Evolutionary conservation across 2,113 vertebrate species (phyloP).

Genomic region (Chauna torquata): DNA sequence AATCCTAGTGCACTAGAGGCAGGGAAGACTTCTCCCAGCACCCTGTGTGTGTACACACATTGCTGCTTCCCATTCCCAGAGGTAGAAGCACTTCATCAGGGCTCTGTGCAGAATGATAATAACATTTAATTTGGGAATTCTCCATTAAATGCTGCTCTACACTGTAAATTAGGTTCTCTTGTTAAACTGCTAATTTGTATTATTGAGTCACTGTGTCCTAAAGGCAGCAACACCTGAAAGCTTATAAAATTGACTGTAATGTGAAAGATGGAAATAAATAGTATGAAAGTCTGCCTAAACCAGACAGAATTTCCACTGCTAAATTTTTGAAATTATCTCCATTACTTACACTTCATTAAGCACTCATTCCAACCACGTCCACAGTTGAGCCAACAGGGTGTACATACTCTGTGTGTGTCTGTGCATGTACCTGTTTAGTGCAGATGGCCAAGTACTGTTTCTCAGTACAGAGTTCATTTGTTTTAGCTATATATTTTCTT

Average conservation of each 20-base stretch:
- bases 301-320: background rate
- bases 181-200: conserved; percentile 47
- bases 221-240: conserved; percentile 59
- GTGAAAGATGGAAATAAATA: conserved; percentile 27
- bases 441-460: background rate
- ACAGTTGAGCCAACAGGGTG: background rate
- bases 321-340: conserved; percentile 17
- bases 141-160: conserved; percentile 50
- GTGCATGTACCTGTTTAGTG: background rate
- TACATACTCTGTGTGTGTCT: background rate
- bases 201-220: conserved; percentile 24
- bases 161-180: conserved; percentile 36
- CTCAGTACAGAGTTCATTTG: background rate
- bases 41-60: background rate
- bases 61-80: conserved; percentile 3
- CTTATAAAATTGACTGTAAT: conserved; percentile 17
- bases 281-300: background rate
- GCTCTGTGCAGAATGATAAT: conserved; percentile 8
- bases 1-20: background rate
- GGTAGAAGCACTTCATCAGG: conserved; percentile 12
- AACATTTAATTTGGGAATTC: conserved; percentile 57
- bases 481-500: background rate
- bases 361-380: background rate
- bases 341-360: conserved; percentile 23
- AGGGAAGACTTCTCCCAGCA: background rate